Percentiles rank a stretch among this genome's conserved stretches.
phyloP scores from a whole-genome alignment of 2,797 vertebrate genomes.

The Myoxocephalus aenaeus region DNA sequence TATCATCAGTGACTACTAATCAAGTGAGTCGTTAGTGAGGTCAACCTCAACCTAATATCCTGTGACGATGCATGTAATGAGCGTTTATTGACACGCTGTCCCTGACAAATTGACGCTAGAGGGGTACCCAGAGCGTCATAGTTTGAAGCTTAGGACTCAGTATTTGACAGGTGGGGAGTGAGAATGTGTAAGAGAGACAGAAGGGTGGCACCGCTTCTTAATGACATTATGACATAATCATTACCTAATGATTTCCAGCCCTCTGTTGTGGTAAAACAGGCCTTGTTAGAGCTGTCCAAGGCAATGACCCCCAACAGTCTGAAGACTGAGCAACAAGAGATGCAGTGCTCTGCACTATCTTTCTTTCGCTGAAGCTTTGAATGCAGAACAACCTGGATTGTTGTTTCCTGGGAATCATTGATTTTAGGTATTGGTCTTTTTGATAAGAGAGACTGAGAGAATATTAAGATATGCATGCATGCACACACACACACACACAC shows the following conservation, averaged over 20 bases:
- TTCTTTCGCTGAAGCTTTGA: neutral
- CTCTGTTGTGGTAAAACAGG: slow-evolving; percentile 4
- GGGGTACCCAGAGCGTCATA: neutral
- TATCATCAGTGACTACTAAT: too few relatives aligned
- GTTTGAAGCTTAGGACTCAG: neutral
- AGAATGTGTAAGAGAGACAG: slow-evolving; percentile 24
- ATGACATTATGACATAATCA: slow-evolving; percentile 38
- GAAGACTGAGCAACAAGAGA: slow-evolving; percentile 1
- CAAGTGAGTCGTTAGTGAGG: too few relatives aligned
- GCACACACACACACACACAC: too few relatives aligned
- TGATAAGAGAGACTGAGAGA: neutral
- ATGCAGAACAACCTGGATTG: neutral
- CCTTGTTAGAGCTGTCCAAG: neutral
- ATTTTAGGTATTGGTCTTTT: neutral
- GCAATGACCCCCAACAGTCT: neutral
- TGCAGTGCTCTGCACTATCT: too few relatives aligned
- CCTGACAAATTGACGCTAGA: neutral
- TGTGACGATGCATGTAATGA: too few relatives aligned
- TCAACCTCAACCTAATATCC: too few relatives aligned
- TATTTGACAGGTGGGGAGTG: neutral
- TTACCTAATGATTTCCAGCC: slow-evolving; percentile 27
- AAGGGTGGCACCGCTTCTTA: slow-evolving; percentile 45
- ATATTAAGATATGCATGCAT: neutral
- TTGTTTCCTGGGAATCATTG: neutral
- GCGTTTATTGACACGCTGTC: neutral